phyloP scores from a whole-genome alignment of 2,888 invertebrate species.

The Xestoiulus laeticollis region DNA sequence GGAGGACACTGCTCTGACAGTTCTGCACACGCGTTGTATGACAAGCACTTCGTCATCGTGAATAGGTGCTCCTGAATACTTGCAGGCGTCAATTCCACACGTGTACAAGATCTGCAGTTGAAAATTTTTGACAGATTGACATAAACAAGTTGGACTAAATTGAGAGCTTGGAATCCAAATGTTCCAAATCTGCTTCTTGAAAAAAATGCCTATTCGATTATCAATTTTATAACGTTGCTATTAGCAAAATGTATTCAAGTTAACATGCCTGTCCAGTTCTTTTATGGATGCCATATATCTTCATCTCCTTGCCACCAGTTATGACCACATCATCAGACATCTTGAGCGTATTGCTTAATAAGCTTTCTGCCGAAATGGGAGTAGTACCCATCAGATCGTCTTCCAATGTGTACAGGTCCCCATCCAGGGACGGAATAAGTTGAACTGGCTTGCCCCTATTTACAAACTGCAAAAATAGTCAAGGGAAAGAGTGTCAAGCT shows the following conservation, averaged over 20 bases:
- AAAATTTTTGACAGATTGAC: slow-evolving; percentile 9
- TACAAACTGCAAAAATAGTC: slow-evolving; percentile 70
- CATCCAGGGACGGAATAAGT: slow-evolving; percentile 91
- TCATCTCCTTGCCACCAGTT: slow-evolving; percentile 81
- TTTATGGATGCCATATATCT: slow-evolving; percentile 85
- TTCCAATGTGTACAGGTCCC: slow-evolving; percentile 90
- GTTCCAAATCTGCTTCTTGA: too few species aligned
- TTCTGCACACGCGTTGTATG: slow-evolving; percentile 83
- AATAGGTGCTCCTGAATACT: slow-evolving; percentile 69
- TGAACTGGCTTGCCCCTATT: slow-evolving; percentile 86
- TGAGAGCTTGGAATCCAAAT: too few species aligned
- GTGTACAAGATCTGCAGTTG: slow-evolving; percentile 69
- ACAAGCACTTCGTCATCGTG: slow-evolving; percentile 73
- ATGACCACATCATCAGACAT: slow-evolving; percentile 67
- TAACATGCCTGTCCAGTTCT: slow-evolving; percentile 69
- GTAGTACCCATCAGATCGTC: slow-evolving; percentile 86
- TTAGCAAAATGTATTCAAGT: background rate
- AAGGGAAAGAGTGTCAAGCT: too few species aligned
- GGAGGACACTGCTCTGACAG: slow-evolving; percentile 89
- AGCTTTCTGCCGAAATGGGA: slow-evolving; percentile 84
- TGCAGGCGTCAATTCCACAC: slow-evolving; percentile 78
- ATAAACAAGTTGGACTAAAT: too few species aligned
- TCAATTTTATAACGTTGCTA: background rate
- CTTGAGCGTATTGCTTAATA: slow-evolving; percentile 82
- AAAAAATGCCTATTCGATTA: background rate